Conservation (phyloP, 2,113 vertebrate species). For the western clawed frog (Xenopus tropicalis) region UCB_Xtro_10.0 CM004451.2:23881001-23881500, state of each 20-base stretch:
- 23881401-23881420: too few relatives aligned
- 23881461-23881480: too few relatives aligned
- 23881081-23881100: constrained; percentile 12
- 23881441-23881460: too few relatives aligned
- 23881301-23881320: too few relatives aligned
- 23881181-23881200: constrained; percentile 16
- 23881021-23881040: constrained; percentile 5
- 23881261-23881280: constrained; percentile 3
- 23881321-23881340: too few relatives aligned
- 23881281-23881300: not conserved
- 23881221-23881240: constrained; percentile 2
- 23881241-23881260: not conserved
- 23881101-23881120: constrained; percentile 14
- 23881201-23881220: constrained; percentile 26
- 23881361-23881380: too few relatives aligned
- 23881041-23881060: constrained; percentile 21
- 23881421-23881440: too few relatives aligned
- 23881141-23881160: constrained; percentile 12
- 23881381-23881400: too few relatives aligned
- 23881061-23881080: not conserved
- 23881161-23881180: constrained; percentile 1
- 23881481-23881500: too few relatives aligned
- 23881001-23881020: not conserved
- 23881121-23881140: constrained; percentile 15
- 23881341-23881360: too few relatives aligned